A percentile compares a stretch with the other conserved stretches of the same genome.
These are phyloP conservation scores for Drosophila takahashii DNA, from an alignment of 1,140 invertebrate genomes.

Conservation along the genomic window DNA sequence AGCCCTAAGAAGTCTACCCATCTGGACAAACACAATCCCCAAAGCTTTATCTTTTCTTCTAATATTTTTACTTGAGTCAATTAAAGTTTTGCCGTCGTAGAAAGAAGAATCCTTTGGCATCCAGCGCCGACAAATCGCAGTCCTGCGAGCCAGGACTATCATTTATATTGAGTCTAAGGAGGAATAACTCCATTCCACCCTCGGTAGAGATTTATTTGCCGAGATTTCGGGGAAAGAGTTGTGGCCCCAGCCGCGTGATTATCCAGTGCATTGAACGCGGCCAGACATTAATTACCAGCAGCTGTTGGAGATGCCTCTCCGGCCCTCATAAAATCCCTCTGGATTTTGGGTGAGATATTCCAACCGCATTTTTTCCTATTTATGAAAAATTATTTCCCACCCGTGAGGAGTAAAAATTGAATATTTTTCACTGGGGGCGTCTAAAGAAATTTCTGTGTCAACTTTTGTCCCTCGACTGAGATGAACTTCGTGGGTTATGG, in stretches of 20 bases:
- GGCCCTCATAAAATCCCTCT: conserved; percentile 4
- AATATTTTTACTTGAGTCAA: conserved; percentile 42
- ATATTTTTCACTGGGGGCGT: conserved; percentile 35
- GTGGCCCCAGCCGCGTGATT: conserved; percentile 68
- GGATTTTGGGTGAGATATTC: conserved; percentile 13
- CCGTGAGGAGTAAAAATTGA: conserved; percentile 27
- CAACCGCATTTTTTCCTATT: conserved; percentile 74
- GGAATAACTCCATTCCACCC: conserved; percentile 62
- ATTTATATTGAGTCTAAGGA: conserved; percentile 59
- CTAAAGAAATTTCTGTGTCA: conserved; percentile 61
- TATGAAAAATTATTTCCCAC: conserved; percentile 69
- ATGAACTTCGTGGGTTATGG: conserved; percentile 17
- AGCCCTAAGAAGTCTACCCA: conserved; percentile 6
- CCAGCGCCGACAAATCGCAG: conserved; percentile 58
- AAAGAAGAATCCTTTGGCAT: conserved; percentile 3
- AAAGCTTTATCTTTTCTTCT: conserved; percentile 17
- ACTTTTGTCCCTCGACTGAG: conserved; percentile 21
- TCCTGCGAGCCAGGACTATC: conserved; percentile 59
- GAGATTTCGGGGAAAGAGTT: conserved; percentile 78
- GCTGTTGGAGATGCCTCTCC: conserved; percentile 50
- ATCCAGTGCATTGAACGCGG: conserved; percentile 79
- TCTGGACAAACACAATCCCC: conserved; percentile 26
- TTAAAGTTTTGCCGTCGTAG: conserved; percentile 18
- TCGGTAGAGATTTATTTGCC: conserved; percentile 72
- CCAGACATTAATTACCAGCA: conserved; percentile 78